phyloP scores from a whole-genome alignment of 2,113 vertebrate species.

The Eulemur macaco region DNA sequence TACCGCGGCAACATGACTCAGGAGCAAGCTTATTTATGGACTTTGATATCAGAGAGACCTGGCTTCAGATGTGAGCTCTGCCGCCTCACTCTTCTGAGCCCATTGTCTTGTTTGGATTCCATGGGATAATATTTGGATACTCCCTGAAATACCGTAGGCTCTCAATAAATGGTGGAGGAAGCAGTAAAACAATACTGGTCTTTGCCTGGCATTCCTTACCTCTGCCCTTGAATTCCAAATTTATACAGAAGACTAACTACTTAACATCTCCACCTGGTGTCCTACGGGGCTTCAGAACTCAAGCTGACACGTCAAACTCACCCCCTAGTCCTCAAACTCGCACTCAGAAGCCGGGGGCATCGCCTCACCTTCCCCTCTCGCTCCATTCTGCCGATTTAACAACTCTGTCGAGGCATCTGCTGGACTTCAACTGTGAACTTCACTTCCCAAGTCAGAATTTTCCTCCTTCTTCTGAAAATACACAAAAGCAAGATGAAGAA shows the following conservation, averaged over 20 bases:
- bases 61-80: neutral
- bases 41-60: no score
- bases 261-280: neutral
- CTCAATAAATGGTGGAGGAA: neutral
- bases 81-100: neutral
- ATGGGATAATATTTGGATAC: neutral
- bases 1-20: fast-evolving
- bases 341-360: no score
- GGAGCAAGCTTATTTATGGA: fast-evolving
- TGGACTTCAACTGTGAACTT: neutral
- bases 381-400: fast-evolving
- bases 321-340: neutral
- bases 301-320: neutral
- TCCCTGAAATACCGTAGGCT: neutral
- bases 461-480: neutral
- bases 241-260: neutral
- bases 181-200: neutral
- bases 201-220: neutral
- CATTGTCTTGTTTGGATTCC: neutral
- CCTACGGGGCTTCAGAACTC: neutral
- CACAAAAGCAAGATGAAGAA: neutral
- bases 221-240: neutral
- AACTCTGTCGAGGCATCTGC: neutral
- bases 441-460: neutral
- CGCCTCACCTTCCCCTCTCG: neutral